A percentile compares a stretch with the other conserved stretches of the same genome.
Evolutionary conservation across 1,140 invertebrate species (phyloP).

Genomic region (Zaprionus camerounensis): DNA sequence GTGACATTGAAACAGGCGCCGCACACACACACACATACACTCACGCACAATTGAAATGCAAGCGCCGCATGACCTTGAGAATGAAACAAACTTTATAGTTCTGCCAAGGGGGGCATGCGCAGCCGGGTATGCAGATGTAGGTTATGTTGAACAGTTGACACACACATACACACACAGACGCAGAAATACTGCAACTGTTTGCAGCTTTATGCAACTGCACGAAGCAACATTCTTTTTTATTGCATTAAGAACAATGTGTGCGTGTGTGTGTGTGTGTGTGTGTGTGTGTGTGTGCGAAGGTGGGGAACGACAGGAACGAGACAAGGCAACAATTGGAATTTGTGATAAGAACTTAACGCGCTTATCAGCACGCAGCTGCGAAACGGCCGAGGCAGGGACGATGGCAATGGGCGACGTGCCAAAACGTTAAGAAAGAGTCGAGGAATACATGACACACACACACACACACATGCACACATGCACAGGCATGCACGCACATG

Average conservation of each 20-base stretch:
- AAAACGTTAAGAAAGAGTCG: conserved; percentile 35
- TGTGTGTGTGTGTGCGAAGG: not conserved
- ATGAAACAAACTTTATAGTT: conserved; percentile 9
- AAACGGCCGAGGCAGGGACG: conserved; percentile 46
- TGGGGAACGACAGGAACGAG: conserved; percentile 32
- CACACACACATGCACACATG: not conserved
- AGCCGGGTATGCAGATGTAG: conserved; percentile 39
- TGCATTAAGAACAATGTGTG: conserved; percentile 41
- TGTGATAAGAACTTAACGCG: conserved; percentile 31
- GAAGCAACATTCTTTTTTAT: conserved; percentile 44
- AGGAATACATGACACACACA: not conserved
- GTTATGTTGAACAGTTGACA: conserved; percentile 20
- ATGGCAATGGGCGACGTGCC: conserved; percentile 52
- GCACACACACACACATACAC: not conserved
- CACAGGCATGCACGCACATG: not conserved
- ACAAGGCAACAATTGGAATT: conserved; percentile 38
- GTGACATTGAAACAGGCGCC: conserved; percentile 40
- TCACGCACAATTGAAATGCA: conserved; percentile 70
- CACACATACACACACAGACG: not conserved
- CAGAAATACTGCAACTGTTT: not conserved
- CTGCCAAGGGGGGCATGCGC: conserved; percentile 49
- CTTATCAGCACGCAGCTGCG: conserved; percentile 31
- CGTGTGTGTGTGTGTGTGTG: not conserved
- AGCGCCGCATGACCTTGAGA: conserved; percentile 66
- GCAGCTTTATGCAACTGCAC: conserved; percentile 10